phyloP scores from a whole-genome alignment of 2,797 vertebrate genomes.

The Philypnodon macrostomus region DNA sequence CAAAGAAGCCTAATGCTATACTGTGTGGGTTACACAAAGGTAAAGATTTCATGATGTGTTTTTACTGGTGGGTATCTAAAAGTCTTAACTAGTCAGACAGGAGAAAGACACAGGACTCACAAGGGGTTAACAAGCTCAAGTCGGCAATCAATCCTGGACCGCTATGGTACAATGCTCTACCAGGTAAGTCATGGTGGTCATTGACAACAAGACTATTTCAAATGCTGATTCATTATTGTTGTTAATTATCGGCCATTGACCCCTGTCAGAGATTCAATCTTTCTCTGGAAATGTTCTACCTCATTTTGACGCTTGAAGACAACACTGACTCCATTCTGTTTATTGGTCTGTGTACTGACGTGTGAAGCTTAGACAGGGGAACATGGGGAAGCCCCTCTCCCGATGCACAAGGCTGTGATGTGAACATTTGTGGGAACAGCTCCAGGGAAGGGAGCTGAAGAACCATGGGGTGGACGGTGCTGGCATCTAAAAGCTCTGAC shows the following conservation, averaged over 20 bases:
- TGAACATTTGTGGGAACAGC: conserved; percentile 5
- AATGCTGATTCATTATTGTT: not conserved
- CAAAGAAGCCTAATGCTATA: not conserved
- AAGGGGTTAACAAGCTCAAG: too few species aligned
- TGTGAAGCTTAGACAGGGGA: conserved; percentile 28
- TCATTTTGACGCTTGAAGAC: conserved; percentile 10
- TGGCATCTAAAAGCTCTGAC: conserved; percentile 8
- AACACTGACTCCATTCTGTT: conserved; percentile 45
- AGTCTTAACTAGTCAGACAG: too few species aligned
- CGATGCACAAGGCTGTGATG: conserved; percentile 16
- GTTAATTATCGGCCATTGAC: not conserved
- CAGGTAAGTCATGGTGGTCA: too few species aligned
- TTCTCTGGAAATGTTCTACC: conserved; percentile 9
- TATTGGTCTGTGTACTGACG: conserved; percentile 12
- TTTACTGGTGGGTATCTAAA: too few species aligned
- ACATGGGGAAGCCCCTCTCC: conserved; percentile 30
- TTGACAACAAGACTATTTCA: too few species aligned
- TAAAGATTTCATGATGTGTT: not conserved
- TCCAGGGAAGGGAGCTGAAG: not conserved
- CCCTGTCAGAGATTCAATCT: not conserved
- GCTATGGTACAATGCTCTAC: too few species aligned
- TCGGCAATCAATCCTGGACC: too few species aligned
- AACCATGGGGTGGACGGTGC: conserved; percentile 31
- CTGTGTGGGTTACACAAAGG: not conserved
- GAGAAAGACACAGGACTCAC: too few species aligned